Evolutionary conservation across 2,797 vertebrate species (phyloP), one percentile per base, ranked within the genome.

Genomic region (Hirundo rustica): DNA sequence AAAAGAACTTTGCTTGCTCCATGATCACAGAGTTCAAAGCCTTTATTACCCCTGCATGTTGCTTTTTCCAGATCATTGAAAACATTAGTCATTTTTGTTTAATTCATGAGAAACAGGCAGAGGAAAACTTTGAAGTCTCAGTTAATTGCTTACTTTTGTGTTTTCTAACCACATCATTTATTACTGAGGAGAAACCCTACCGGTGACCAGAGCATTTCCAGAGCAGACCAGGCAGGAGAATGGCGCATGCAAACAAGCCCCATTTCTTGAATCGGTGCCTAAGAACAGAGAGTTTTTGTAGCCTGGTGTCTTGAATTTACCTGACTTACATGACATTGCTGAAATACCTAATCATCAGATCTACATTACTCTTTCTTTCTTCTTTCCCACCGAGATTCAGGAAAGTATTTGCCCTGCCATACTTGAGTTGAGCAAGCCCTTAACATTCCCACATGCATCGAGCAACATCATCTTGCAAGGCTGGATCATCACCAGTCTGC

Each of bases 81-180:
- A 95, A 72, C 26, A 45, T 77, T 26, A 25, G 38, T 78, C 58
- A 48, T 88, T 83, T 93, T 85, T 93, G 51, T 88, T 94, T 80
- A 45, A 71, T 85, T 80, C 53, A 71, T 85, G 53, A 90, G 65
- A 92, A 85, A 76, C 36, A 47, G 13, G 25, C 71, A 54, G 61
- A 66, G 57, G 47, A 91, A 85, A 67, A 53, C 26, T 84, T 76
- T 58, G 18, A 83, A 82, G 70, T 71, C 48, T 73, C 61, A 55
- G 45, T 91, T 92, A 74, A 64, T 86, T 74, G 44, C 32, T 32
- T 68, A 36, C 23, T 66, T 84, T 87, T 91, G 29, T 45, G 32
- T 61, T 86, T 88, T 78, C n/a, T 60, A 80, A 88, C 30, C 47
- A 78, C 57, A 32, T 88, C 26, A 47, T 42, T 51, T 68, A 3